Percentiles rank a stretch among this genome's conserved stretches.
Evolutionary conservation across 2,888 invertebrate genomes (phyloP).

Genomic region (Sphaeridia pumilis): DNA sequence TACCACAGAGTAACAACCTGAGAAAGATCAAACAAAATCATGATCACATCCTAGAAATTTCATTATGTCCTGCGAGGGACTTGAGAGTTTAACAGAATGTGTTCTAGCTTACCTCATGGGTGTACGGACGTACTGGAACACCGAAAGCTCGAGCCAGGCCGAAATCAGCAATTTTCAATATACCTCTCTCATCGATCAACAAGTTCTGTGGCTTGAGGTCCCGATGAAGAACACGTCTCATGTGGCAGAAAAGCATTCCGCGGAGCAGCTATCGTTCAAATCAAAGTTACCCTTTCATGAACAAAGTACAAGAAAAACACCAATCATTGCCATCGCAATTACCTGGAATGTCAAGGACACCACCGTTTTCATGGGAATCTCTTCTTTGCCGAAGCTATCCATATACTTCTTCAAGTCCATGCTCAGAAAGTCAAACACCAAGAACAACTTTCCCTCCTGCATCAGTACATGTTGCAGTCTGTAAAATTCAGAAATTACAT

Average conservation of each 20-base stretch:
- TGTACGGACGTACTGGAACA: slow-evolving; percentile 88
- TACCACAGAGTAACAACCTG: slow-evolving; percentile 97
- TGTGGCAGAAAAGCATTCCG: slow-evolving; percentile 69
- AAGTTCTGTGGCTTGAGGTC: slow-evolving; percentile 96
- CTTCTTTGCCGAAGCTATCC: slow-evolving; percentile 66
- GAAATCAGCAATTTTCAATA: slow-evolving; percentile 98
- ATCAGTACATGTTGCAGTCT: slow-evolving; percentile 84
- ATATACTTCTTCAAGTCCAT: slow-evolving; percentile 97
- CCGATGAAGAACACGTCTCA: slow-evolving; percentile 76
- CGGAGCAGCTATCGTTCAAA: slow-evolving; percentile 7
- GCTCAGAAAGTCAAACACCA: slow-evolving; percentile 90
- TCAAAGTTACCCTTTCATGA: too few species aligned
- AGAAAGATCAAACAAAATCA: too few species aligned
- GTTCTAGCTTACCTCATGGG: slow-evolving; percentile 50
- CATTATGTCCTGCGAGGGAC: too few species aligned
- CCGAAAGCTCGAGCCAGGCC: slow-evolving; percentile 93
- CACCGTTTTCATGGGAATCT: slow-evolving; percentile 68
- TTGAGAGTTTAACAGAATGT: too few species aligned
- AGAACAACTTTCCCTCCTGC: slow-evolving; percentile 83
- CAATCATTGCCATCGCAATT: too few species aligned
- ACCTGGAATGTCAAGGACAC: slow-evolving; percentile 80
- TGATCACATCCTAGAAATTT: slow-evolving; percentile 38
- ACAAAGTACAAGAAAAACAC: too few species aligned
- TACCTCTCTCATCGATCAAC: slow-evolving; percentile 76
- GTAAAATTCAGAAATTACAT: too few species aligned